These are phyloP conservation scores for Trissoscelio sp. DNA, from an alignment of 2,888 invertebrate genomes.

Conservation along the genomic window DNA sequence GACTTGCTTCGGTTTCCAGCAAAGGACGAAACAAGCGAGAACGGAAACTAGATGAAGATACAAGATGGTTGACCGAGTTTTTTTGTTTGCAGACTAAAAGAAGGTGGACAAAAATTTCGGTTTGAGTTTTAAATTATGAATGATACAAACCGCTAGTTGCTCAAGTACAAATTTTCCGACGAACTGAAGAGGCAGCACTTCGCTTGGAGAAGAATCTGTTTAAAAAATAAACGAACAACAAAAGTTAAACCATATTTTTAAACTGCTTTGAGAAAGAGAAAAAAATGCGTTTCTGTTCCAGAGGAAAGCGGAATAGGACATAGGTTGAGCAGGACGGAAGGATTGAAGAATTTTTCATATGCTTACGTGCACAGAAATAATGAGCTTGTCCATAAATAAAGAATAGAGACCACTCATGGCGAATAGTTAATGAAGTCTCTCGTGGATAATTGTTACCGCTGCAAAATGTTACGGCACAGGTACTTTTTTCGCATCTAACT, in stretches of 20 bases:
- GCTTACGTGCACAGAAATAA: slow-evolving; percentile 83
- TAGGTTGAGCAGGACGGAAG: slow-evolving; percentile 60
- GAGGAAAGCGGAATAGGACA: slow-evolving; percentile 45
- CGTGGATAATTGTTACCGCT: slow-evolving; percentile 81
- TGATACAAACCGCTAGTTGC: slow-evolving; percentile 1
- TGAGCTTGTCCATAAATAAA: slow-evolving; percentile 83
- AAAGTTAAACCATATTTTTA: slow-evolving; percentile 39
- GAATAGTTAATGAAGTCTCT: slow-evolving; percentile 82
- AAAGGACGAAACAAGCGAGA: slow-evolving; percentile 23
- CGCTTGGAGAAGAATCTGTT: slow-evolving; percentile 19
- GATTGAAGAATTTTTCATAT: slow-evolving; percentile 81
- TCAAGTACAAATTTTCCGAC: slow-evolving; percentile 15
- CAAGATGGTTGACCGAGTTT: slow-evolving; percentile 7
- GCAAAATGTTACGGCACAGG: slow-evolving; percentile 74
- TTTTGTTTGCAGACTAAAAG: neutral
- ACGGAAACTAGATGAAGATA: slow-evolving; percentile 15
- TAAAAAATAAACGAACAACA: slow-evolving; percentile 39
- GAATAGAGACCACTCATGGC: slow-evolving; percentile 80
- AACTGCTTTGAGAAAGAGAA: slow-evolving; percentile 9
- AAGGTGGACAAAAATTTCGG: slow-evolving; percentile 28
- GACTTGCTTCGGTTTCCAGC: slow-evolving; percentile 24
- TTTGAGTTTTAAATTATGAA: slow-evolving; percentile 15
- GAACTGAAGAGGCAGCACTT: slow-evolving; percentile 22
- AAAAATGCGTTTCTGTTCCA: slow-evolving; percentile 45
- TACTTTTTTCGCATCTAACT: slow-evolving; percentile 44